A percentile compares a stretch with the other conserved stretches of the same genome.
phyloP scores from a whole-genome alignment of 2,113 vertebrate species.

The Crotalus horridus region DNA sequence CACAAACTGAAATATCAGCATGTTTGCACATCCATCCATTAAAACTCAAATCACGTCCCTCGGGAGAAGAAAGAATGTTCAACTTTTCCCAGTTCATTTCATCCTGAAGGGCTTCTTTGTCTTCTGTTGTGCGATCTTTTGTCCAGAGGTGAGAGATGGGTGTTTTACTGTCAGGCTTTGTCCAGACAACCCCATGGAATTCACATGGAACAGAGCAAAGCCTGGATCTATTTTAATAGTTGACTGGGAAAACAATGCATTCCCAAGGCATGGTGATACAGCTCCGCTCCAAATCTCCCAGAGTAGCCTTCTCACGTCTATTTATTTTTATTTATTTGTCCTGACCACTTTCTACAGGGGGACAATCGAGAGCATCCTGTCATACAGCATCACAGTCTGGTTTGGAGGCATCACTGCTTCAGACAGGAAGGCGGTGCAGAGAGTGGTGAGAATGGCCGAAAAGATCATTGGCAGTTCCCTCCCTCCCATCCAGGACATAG shows the following conservation, averaged over 20 bases:
- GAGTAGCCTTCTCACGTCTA: background rate
- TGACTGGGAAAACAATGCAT: background rate
- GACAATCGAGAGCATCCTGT: too few species aligned
- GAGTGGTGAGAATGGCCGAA: too few species aligned
- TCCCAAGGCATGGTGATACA: background rate
- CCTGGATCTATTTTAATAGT: background rate
- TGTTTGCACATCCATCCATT: background rate
- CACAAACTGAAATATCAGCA: background rate
- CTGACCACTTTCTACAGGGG: too few species aligned
- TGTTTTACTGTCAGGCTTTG: background rate
- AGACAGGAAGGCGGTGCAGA: too few species aligned
- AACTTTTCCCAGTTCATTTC: background rate
- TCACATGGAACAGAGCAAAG: background rate
- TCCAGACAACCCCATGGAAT: background rate
- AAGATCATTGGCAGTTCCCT: too few species aligned
- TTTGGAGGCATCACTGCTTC: too few species aligned
- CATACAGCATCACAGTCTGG: too few species aligned
- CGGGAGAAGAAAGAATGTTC: background rate
- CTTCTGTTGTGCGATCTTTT: background rate
- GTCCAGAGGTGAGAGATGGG: background rate
- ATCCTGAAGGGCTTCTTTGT: slow-evolving; percentile 3
- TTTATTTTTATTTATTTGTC: background rate
- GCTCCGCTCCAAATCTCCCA: background rate
- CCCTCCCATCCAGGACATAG: too few species aligned
- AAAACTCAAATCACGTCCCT: background rate